These are phyloP conservation scores for Lysandra bellargus DNA, from an alignment of 2,888 invertebrate genomes.

Conservation along the genomic window DNA sequence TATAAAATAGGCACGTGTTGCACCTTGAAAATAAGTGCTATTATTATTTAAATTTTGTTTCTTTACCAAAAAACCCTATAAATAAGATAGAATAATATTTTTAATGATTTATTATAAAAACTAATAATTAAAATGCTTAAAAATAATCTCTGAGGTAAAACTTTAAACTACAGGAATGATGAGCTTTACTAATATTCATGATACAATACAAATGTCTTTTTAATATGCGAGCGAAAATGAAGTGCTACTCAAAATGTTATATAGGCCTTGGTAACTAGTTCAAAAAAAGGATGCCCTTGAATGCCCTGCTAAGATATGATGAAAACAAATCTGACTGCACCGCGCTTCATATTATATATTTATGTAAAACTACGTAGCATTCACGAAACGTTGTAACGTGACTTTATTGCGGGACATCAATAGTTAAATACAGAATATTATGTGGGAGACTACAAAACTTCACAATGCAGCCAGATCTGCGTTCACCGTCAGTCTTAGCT, in stretches of 20 bases:
- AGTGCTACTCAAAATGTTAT: neutral
- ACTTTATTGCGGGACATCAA: neutral
- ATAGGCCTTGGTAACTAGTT: neutral
- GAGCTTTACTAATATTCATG: neutral
- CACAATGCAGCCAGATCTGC: neutral
- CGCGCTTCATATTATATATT: neutral
- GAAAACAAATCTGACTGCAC: neutral
- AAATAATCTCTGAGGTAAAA: constrained; percentile 14
- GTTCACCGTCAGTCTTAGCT: neutral
- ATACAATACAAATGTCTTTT: neutral
- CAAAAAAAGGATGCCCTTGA: neutral
- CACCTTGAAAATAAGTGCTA: neutral
- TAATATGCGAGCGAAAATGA: neutral
- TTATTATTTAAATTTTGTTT: neutral
- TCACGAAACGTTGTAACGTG: neutral
- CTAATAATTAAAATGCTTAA: constrained; percentile 6
- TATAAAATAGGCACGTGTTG: neutral
- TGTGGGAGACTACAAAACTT: neutral
- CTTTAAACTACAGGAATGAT: constrained; percentile 12
- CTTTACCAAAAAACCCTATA: neutral
- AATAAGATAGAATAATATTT: neutral
- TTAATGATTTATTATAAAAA: neutral
- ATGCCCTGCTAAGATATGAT: neutral
- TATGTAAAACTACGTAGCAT: neutral
- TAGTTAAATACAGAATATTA: neutral